A percentile compares a stretch with the other conserved stretches of the same genome.
Conservation (phyloP, 2,113 vertebrate genomes). For the Pristiophorus japonicus region DNA sequence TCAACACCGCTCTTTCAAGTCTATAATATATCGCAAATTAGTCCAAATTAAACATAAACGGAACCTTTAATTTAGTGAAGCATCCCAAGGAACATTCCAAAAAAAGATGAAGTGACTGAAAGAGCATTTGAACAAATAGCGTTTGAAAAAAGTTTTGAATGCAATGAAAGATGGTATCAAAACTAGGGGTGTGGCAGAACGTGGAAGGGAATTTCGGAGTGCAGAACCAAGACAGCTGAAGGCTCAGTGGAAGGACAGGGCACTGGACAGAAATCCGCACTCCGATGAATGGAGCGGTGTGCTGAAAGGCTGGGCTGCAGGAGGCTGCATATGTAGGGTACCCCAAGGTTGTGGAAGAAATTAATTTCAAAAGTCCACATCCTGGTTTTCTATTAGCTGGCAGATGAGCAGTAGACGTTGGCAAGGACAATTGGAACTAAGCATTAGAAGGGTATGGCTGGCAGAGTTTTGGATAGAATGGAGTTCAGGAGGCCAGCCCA, state of each 20-base stretch:
- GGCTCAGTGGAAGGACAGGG: not conserved
- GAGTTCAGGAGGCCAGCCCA: not conserved
- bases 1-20: not conserved
- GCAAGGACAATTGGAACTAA: not conserved
- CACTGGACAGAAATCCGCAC: not conserved
- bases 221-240: not conserved
- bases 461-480: not conserved
- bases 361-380: not conserved
- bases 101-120: not conserved
- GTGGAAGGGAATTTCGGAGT: not conserved
- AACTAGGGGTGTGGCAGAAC: not conserved
- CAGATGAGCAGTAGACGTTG: not conserved
- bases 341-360: not conserved
- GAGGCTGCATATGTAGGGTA: not conserved
- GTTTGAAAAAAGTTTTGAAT: not conserved
- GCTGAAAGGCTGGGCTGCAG: not conserved
- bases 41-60: not conserved
- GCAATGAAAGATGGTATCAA: not conserved
- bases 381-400: not conserved
- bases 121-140: not conserved
- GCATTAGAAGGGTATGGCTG: not conserved
- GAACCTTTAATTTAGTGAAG: not conserved
- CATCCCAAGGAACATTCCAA: not conserved
- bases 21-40: not conserved
- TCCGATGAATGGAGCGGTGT: not conserved